A percentile compares a stretch with the other conserved stretches of the same genome.
phyloP scores from a whole-genome alignment of 2,113 vertebrate species.

The Trochalopteron elliotii region DNA sequence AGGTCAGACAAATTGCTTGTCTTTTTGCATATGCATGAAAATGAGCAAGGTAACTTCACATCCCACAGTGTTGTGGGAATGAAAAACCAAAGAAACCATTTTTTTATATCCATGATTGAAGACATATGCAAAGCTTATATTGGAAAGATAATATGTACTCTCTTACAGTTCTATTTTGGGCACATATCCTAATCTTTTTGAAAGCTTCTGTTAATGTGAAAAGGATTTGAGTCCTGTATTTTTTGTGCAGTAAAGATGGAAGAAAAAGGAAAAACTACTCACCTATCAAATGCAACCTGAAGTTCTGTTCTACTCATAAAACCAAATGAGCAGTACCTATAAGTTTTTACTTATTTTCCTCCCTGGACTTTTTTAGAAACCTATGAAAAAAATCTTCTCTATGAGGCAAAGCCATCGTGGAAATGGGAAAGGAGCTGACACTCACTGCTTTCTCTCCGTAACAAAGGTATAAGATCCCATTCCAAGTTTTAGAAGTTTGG shows the following conservation, averaged over 20 bases:
- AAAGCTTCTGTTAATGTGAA: background rate
- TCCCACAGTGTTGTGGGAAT: background rate
- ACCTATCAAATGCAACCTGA: background rate
- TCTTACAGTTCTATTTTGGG: background rate
- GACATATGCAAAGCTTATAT: background rate
- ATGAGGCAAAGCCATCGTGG: background rate
- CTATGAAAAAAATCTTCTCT: background rate
- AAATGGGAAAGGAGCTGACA: background rate
- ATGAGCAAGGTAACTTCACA: background rate
- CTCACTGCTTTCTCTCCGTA: background rate
- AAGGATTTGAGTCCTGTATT: background rate
- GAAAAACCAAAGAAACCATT: background rate
- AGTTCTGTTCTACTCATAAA: background rate
- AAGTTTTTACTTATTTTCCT: background rate
- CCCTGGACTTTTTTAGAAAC: background rate
- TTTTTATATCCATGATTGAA: background rate
- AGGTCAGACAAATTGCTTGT: background rate
- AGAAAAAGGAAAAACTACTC: background rate
- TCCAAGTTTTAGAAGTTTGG: background rate
- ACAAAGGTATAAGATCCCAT: background rate
- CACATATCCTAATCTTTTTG: background rate
- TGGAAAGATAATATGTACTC: background rate
- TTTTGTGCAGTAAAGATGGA: background rate
- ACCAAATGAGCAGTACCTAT: background rate
- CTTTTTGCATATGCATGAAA: constrained; percentile 23